Evolutionary conservation across 2,888 invertebrate species (phyloP).

Genomic region (Metallyticus violacea): DNA sequence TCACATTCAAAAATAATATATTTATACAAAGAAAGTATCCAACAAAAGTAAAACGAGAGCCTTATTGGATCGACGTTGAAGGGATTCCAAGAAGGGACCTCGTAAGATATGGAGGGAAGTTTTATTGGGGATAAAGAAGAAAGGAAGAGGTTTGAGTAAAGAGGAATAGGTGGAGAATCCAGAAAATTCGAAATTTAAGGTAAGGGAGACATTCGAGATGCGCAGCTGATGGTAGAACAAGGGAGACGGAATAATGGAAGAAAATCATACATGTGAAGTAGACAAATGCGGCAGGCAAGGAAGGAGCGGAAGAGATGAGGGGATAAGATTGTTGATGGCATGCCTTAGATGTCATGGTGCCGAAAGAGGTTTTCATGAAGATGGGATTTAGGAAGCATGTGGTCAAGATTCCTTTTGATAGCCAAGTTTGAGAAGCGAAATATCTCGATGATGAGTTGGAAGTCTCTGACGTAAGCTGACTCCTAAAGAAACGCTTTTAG

Average conservation of each 20-base stretch:
- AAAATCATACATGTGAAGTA: background rate
- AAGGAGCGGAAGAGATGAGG: background rate
- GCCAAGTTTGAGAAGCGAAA: background rate
- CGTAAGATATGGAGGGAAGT: background rate
- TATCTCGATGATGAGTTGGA: background rate
- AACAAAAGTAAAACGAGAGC: background rate
- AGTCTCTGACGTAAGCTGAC: background rate
- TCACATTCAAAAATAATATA: too few species aligned
- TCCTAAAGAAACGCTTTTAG: too few species aligned
- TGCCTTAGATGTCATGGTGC: background rate
- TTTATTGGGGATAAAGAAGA: background rate
- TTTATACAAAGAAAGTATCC: background rate
- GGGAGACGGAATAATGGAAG: background rate
- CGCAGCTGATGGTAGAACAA: background rate
- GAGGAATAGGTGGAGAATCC: background rate
- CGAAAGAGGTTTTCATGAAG: background rate
- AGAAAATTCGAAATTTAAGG: background rate
- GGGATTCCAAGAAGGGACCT: background rate
- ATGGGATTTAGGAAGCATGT: background rate
- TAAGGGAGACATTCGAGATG: too few species aligned
- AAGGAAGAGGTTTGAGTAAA: background rate
- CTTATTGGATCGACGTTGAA: background rate
- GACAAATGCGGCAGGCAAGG: background rate
- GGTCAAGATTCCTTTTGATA: background rate
- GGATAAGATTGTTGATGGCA: background rate